Base-by-base conservation (phyloP, 92 coral and sea anemone genomes). In the Pocillopora meandrina region DNA sequence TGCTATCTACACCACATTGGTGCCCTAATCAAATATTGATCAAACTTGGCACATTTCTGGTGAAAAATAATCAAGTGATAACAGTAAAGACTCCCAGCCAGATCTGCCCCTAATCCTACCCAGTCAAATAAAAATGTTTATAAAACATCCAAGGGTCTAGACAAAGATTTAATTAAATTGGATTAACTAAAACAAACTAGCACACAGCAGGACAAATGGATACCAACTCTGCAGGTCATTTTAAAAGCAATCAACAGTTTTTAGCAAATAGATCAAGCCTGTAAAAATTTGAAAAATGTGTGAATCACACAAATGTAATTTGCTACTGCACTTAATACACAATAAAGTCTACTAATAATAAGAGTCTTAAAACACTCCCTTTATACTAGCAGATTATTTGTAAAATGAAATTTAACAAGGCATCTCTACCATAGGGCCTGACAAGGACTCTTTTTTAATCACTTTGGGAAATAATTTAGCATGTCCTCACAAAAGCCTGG, bases 191-290 rank as follows among this genome's bases (percentile, higher is more conserved):
- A 76, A 76, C 31, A 60, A 33, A 76, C 17, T 35, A 59, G 13
- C 21, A 2, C 47, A 17, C 33, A 35, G 68, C 80, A 75, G 69
- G 80, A 59, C 56, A 76, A 47, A 10, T 11, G 47, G 12, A 15
- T 58, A 21, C 67, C 60, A 49, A 56, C 16, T n/a, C 35, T 56
- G 63, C 16, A 3, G 20, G 62, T 23, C 78, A 70, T 35, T 26
- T 31, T 34, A 70, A 36, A 42, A 70, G 42, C 36, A 74, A 47
- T 76, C 1, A 15, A 74, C 65, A 23, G 63, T 13, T 16, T 20
- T 33, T 61, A 76, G 80, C 56, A 76, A 59, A 60, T 56, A 76
- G 47, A 61, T 47, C 61, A 33, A 76, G 61, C 42, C 36, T 13
- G n/a, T 35, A 18, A 12, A 62, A 19, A 77, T 77, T 18, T 36